Evolutionary conservation across 1,140 invertebrate genomes (phyloP).

Genomic region (Leptinotarsa defecta): DNA sequence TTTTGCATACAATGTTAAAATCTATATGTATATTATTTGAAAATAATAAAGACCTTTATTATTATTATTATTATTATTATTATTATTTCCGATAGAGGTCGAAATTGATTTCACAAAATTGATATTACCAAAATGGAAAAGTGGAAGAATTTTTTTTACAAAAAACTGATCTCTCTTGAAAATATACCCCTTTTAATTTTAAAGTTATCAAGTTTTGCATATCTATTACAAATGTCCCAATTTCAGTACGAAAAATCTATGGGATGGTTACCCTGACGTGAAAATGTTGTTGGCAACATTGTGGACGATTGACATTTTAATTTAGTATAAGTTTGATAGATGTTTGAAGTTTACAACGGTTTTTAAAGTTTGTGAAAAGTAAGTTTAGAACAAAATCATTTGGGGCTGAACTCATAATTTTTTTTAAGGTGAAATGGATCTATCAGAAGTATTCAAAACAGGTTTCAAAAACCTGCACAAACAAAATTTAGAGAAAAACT

Average conservation of each 20-base stretch:
- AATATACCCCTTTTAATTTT: background rate
- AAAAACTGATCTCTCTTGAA: too few species aligned
- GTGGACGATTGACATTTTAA: background rate
- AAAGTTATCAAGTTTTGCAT: background rate
- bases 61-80: too few species aligned
- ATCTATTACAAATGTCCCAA: background rate
- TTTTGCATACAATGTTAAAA: too few species aligned
- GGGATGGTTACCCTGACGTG: background rate
- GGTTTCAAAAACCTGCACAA: constrained; percentile 26
- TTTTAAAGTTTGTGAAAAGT: background rate
- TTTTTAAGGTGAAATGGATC: constrained; percentile 27
- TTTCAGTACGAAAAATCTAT: background rate
- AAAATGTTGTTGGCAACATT: background rate
- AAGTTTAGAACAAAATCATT: background rate
- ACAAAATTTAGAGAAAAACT: constrained; percentile 20
- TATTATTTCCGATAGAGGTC: too few species aligned
- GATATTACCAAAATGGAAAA: too few species aligned
- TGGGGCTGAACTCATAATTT: background rate
- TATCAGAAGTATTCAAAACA: constrained; percentile 33
- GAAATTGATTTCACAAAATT: too few species aligned
- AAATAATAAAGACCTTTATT: too few species aligned
- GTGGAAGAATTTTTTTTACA: too few species aligned
- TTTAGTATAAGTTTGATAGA: background rate
- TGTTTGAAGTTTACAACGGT: background rate
- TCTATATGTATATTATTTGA: too few species aligned